Percentiles rank a stretch among this genome's conserved stretches.
These are phyloP conservation scores for Serranus cabrilla DNA, from an alignment of 2,797 vertebrate genomes.

Conservation along the genomic window DNA sequence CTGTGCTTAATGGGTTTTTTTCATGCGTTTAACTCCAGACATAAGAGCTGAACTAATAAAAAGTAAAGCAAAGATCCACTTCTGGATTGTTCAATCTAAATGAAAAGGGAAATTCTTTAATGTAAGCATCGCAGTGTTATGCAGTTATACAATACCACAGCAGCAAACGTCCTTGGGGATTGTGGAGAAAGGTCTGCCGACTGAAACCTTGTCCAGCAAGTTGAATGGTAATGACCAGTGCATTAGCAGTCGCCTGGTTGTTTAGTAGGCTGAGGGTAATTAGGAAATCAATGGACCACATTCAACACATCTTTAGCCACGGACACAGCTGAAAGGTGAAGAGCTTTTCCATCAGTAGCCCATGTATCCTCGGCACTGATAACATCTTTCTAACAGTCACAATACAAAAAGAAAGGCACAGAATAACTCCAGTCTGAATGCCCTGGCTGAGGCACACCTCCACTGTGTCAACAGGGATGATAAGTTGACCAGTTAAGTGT, in stretches of 20 bases:
- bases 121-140: background rate
- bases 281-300: constrained; percentile 83
- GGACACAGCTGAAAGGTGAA: constrained; percentile 19
- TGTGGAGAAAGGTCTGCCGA: constrained; percentile 40
- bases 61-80: background rate
- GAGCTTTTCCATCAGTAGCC: constrained; percentile 21
- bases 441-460: background rate
- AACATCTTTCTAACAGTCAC: constrained; percentile 8
- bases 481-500: constrained; percentile 36
- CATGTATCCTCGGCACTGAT: constrained; percentile 6
- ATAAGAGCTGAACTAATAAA: background rate
- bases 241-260: constrained; percentile 84
- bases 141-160: constrained; percentile 1
- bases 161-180: constrained; percentile 43
- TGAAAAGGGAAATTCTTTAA: background rate
- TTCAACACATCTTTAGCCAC: constrained; percentile 72
- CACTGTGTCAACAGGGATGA: constrained; percentile 1
- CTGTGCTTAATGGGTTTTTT: background rate
- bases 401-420: background rate
- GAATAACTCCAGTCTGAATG: background rate
- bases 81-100: background rate
- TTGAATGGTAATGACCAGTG: constrained; percentile 79
- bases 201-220: constrained; percentile 50
- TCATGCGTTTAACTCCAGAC: background rate
- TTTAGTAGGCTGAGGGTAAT: constrained; percentile 87